These are phyloP conservation scores for Camponotus fellah DNA, from an alignment of 2,888 invertebrate species.

Conservation along the genomic window DNA sequence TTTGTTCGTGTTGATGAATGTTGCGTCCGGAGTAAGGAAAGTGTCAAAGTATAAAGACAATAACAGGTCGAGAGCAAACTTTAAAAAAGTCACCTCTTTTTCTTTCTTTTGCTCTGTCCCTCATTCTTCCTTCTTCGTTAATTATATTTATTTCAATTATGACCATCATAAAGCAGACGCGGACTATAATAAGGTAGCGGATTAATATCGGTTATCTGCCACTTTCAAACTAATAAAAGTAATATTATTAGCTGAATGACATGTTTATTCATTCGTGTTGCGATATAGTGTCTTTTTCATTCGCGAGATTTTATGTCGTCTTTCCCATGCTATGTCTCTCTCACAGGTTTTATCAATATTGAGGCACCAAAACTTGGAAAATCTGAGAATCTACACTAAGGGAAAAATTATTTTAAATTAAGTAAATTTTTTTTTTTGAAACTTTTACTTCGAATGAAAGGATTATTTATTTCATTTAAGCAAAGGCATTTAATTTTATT, in stretches of 20 bases:
- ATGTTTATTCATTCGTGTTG: too few species aligned
- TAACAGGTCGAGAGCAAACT: constrained; percentile 24
- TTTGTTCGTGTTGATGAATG: background rate
- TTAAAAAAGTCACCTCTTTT: constrained; percentile 54
- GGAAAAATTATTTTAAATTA: too few species aligned
- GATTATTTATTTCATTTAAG: too few species aligned
- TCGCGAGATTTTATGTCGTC: background rate
- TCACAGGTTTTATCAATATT: constrained; percentile 50
- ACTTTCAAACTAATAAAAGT: constrained; percentile 70
- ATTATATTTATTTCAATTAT: constrained; percentile 79
- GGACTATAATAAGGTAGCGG: constrained; percentile 72
- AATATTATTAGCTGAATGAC: constrained; percentile 30
- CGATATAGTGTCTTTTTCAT: background rate
- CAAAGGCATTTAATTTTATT: too few species aligned
- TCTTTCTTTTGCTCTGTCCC: constrained; percentile 41
- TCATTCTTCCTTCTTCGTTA: constrained; percentile 62
- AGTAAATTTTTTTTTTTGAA: too few species aligned
- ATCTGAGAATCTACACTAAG: too few species aligned
- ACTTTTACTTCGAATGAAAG: too few species aligned
- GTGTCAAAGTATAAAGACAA: constrained; percentile 3
- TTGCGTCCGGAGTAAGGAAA: background rate
- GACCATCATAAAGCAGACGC: constrained; percentile 75
- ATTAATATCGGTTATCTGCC: constrained; percentile 69
- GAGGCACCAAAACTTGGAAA: background rate
- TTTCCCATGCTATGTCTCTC: background rate